Evolutionary conservation across 1,140 invertebrate species (phyloP), one percentile per base, ranked within the genome.

Genomic region (Drosophila mayri): DNA sequence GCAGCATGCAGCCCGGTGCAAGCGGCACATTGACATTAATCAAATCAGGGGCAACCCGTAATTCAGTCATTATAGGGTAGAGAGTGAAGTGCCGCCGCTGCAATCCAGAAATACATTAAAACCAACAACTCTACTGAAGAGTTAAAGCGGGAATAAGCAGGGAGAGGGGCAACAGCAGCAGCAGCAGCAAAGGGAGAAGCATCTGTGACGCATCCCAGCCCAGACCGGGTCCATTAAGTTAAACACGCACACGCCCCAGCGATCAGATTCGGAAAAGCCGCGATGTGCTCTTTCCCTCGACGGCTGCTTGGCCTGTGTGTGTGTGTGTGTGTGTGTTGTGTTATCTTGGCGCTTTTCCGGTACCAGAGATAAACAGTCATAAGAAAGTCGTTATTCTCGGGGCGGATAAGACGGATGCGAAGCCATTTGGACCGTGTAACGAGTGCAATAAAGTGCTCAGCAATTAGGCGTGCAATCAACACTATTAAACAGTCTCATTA

Each of bases 271-370:
- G 52, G 60, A 55, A 57, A 60, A 68, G 54, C 46, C 12, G 20
- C 35, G 57, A 41, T 58, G 64, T 47, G 68, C 76, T 68, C 60
- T 68, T 70, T 79, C 46, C 43, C 46, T 25, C 63, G 20, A 47
- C 38, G 30, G 9, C 32, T 40, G 28, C 35, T 50, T 16, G 60
- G 41, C 52, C 43, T 49, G 57, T n/a, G 47, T 25, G n/a, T 58
- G 22, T 25, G n/a, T 58, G 22, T 50, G 35, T 35, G 22, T 46
- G 25, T 63, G 10, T 37, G 62, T 54, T 68, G 50, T 72, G 68
- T 85, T 88, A 88, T 88, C 85, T 88, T 73, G 62, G 47, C 55
- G 81, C 74, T 81, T 88, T 88, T 88, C 85, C 85, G 85, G 84
- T 78, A 32, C 46, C 43, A 57, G 50, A 70, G 84, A 88, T 88